phyloP scores from a whole-genome alignment of 2,888 invertebrate species.

The Thymelicus acteon region DNA sequence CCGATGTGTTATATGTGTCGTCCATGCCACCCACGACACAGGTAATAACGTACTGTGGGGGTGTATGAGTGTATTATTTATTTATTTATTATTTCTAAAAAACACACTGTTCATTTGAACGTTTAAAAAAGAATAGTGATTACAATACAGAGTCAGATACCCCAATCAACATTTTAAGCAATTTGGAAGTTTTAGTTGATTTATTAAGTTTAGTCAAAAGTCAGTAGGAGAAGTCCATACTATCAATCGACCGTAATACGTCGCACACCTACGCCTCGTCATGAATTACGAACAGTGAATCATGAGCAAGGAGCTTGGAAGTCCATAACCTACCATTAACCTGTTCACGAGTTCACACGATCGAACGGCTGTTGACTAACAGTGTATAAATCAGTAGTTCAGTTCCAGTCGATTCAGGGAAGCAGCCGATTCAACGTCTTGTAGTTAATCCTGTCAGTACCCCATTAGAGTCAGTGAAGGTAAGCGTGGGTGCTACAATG shows the following conservation, averaged over 20 bases:
- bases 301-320: slow-evolving; percentile 48
- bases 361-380: slow-evolving; percentile 37
- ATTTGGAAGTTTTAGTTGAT: too few species aligned
- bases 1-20: too few species aligned
- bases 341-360: slow-evolving; percentile 48
- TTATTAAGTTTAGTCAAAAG: neutral
- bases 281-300: slow-evolving; percentile 57
- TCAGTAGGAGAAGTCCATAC: neutral
- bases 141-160: too few species aligned
- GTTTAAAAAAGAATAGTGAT: too few species aligned
- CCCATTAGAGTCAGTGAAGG: slow-evolving; percentile 58
- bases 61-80: too few species aligned
- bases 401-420: slow-evolving; percentile 53
- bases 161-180: too few species aligned
- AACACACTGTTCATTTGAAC: too few species aligned
- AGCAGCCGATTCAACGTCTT: slow-evolving; percentile 60
- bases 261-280: slow-evolving; percentile 66
- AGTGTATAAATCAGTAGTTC: slow-evolving; percentile 55
- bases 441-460: slow-evolving; percentile 68
- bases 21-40: too few species aligned
- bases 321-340: slow-evolving; percentile 48
- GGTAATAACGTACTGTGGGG: too few species aligned
- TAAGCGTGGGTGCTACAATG: slow-evolving; percentile 75
- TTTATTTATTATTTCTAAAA: too few species aligned
- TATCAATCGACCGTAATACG: slow-evolving; percentile 39